A percentile compares a stretch with the other conserved stretches of the same genome.
These are phyloP conservation scores for Orchesella flavescens DNA, from an alignment of 2,888 invertebrate genomes.

Conservation along the genomic window DNA sequence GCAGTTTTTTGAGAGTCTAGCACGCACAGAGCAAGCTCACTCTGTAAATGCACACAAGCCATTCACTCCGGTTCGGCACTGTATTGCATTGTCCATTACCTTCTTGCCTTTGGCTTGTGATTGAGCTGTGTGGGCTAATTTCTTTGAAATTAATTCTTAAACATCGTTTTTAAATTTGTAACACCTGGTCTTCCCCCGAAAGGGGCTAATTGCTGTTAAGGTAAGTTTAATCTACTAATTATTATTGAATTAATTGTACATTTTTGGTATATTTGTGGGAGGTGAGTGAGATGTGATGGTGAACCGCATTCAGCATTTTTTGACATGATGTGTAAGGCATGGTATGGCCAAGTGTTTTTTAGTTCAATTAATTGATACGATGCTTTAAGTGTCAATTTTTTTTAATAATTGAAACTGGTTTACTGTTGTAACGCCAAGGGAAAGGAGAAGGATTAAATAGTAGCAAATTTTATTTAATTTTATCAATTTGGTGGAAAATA, in stretches of 20 bases:
- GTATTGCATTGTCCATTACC: no score
- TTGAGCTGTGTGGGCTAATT: no score
- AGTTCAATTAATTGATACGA: no score
- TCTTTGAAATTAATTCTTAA: no score
- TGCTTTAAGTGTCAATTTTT: no score
- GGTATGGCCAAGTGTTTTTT: not conserved
- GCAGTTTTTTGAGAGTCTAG: constrained; percentile 27
- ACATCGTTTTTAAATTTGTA: not conserved
- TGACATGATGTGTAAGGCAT: not conserved
- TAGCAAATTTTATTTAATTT: no score
- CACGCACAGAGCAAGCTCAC: constrained; percentile 21
- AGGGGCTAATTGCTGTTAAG: not conserved
- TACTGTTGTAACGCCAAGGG: no score
- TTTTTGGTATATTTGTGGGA: not conserved
- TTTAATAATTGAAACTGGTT: no score
- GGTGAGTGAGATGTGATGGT: not conserved
- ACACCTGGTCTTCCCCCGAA: not conserved
- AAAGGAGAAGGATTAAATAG: no score
- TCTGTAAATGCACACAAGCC: not conserved
- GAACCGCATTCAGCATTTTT: no score
- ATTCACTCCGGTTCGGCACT: not conserved
- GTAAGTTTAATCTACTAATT: not conserved
- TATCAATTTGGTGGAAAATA: no score
- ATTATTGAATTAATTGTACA: not conserved
- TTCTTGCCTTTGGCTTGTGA: no score